Percentiles rank a stretch among this genome's conserved stretches.
Evolutionary conservation across 2,888 invertebrate genomes (phyloP).

Genomic region (Magallana nippona): DNA sequence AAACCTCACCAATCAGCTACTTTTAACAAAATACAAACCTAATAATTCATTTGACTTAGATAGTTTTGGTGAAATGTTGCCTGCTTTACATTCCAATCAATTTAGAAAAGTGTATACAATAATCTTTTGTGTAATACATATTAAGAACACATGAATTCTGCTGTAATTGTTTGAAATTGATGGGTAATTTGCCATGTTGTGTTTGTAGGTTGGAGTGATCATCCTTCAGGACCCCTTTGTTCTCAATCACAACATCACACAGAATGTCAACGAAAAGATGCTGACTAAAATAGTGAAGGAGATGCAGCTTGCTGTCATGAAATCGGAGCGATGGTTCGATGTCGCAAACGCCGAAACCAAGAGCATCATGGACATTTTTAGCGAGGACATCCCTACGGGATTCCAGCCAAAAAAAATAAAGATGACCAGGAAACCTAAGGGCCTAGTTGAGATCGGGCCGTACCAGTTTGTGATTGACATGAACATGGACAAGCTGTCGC

Average conservation of each 20-base stretch:
- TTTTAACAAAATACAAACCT: too few relatives aligned
- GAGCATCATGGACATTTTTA: slow-evolving; percentile 44
- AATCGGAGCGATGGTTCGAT: slow-evolving; percentile 59
- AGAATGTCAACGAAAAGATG: slow-evolving; percentile 71
- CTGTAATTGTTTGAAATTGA: too few relatives aligned
- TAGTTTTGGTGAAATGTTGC: too few relatives aligned
- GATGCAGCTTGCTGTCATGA: slow-evolving; percentile 66
- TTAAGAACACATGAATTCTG: too few relatives aligned
- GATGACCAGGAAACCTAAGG: slow-evolving; percentile 41
- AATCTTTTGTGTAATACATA: too few relatives aligned
- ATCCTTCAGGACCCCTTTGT: slow-evolving; percentile 77
- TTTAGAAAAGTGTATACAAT: too few relatives aligned
- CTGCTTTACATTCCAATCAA: too few relatives aligned
- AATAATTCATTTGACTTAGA: too few relatives aligned
- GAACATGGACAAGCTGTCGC: slow-evolving; percentile 54
- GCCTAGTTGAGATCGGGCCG: slow-evolving; percentile 39
- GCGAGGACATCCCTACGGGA: slow-evolving; percentile 44
- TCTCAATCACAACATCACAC: slow-evolving; percentile 73
- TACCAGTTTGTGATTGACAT: slow-evolving; percentile 55
- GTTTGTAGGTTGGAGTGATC: slow-evolving; percentile 66
- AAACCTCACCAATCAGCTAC: too few relatives aligned
- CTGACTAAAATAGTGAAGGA: slow-evolving; percentile 62
- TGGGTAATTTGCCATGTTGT: slow-evolving; percentile 15
- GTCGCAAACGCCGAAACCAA: slow-evolving; percentile 55
- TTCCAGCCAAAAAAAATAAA: slow-evolving; percentile 21